These are phyloP conservation scores for Ormyrus labotus DNA, from an alignment of 2,888 invertebrate species.

Conservation along the genomic window DNA sequence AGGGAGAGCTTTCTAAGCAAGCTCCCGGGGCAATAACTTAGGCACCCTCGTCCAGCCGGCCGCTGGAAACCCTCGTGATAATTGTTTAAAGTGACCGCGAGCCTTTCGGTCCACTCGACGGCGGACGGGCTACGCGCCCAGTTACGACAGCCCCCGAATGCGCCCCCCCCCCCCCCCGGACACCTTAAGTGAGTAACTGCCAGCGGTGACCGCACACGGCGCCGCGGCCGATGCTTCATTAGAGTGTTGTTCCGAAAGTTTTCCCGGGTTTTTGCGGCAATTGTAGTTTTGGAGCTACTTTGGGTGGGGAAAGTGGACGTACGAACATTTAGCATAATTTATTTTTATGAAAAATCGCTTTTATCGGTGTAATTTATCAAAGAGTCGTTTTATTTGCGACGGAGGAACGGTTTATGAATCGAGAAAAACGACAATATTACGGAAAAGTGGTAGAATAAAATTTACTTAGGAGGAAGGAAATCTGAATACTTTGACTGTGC, in stretches of 20 bases:
- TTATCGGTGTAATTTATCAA: too few species aligned
- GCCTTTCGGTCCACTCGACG: constrained; percentile 37
- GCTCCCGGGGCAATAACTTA: constrained; percentile 71
- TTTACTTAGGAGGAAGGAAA: too few species aligned
- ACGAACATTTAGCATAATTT: background rate
- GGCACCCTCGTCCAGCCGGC: constrained; percentile 68
- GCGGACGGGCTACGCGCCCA: background rate
- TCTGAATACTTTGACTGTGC: too few species aligned
- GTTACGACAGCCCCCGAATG: constrained; percentile 1
- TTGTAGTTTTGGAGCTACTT: background rate
- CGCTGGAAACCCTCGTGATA: constrained; percentile 67
- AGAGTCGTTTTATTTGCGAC: background rate
- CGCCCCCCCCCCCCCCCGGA: background rate
- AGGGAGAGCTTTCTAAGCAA: constrained; percentile 64
- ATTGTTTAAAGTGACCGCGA: constrained; percentile 72
- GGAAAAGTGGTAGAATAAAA: too few species aligned
- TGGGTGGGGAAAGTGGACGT: too few species aligned
- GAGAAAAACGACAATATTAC: background rate
- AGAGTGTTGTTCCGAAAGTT: constrained; percentile 40
- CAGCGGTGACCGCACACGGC: constrained; percentile 5
- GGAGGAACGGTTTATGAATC: background rate
- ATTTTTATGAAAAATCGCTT: too few species aligned
- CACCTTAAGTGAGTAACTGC: constrained; percentile 25
- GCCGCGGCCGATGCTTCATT: constrained; percentile 41
- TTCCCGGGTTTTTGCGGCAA: constrained; percentile 11